phyloP scores from a whole-genome alignment of 2,888 invertebrate species.

The Chalcis sispes region DNA sequence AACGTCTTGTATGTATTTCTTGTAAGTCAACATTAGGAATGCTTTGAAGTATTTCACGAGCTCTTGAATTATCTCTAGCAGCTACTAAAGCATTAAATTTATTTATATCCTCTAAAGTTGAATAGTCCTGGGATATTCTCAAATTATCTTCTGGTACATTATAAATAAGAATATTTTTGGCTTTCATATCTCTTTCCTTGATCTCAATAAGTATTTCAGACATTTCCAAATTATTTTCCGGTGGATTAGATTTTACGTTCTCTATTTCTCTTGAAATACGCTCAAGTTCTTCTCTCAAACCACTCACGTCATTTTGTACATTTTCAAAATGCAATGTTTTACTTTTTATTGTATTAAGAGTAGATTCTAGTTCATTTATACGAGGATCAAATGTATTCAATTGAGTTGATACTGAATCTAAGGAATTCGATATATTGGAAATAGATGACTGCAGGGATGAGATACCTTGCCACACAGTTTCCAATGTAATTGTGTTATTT shows the following conservation, averaged over 20 bases:
- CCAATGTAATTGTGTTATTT: slow-evolving; percentile 44
- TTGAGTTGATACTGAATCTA: slow-evolving; percentile 45
- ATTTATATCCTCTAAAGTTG: slow-evolving; percentile 52
- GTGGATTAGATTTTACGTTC: slow-evolving; percentile 16
- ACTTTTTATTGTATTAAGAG: slow-evolving; percentile 38
- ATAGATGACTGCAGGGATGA: slow-evolving; percentile 44
- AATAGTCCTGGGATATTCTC: slow-evolving; percentile 53
- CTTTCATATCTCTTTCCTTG: slow-evolving; percentile 46
- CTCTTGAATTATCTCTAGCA: slow-evolving; percentile 48
- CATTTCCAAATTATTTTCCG: slow-evolving; percentile 10
- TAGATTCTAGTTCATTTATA: slow-evolving; percentile 46
- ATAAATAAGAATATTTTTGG: slow-evolving; percentile 49
- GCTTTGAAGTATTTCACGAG: slow-evolving; percentile 39
- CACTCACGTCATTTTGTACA: slow-evolving; percentile 49
- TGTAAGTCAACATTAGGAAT: slow-evolving; percentile 45
- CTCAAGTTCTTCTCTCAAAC: slow-evolving; percentile 34
- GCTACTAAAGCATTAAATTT: slow-evolving; percentile 49
- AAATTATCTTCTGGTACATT: slow-evolving; percentile 54
- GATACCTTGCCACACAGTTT: slow-evolving; percentile 53
- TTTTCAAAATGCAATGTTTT: slow-evolving; percentile 48
- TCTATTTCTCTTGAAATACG: slow-evolving; percentile 38
- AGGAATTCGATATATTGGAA: slow-evolving; percentile 49
- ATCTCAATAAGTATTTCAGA: slow-evolving; percentile 44
- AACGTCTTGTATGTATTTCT: slow-evolving; percentile 38
- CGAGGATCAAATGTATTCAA: slow-evolving; percentile 54